phyloP scores from a whole-genome alignment of 2,113 vertebrate species.

The Epinephelus cyanopodus region DNA sequence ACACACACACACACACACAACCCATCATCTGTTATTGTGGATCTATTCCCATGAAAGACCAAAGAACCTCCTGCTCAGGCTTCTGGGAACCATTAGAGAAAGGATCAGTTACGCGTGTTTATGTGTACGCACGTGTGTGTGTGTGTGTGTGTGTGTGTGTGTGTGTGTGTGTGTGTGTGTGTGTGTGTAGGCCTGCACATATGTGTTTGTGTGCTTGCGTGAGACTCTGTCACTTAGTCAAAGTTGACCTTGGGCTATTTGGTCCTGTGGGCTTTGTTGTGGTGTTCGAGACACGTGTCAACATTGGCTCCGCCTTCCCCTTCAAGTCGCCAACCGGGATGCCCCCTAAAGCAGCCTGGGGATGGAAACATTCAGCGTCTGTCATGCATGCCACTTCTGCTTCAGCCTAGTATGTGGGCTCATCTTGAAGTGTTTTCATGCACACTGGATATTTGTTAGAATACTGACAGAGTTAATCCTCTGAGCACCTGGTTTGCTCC shows the following conservation, averaged over 20 bases:
- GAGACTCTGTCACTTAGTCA: slow-evolving; percentile 74
- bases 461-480: slow-evolving; percentile 69
- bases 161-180: slow-evolving; percentile 29
- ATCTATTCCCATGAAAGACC: slow-evolving; percentile 82
- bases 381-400: slow-evolving; percentile 68
- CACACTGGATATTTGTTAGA: slow-evolving; percentile 67
- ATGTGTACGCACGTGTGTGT: slow-evolving; percentile 58
- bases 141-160: slow-evolving; percentile 40
- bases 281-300: slow-evolving; percentile 76
- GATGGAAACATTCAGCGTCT: slow-evolving; percentile 65
- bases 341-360: slow-evolving; percentile 34
- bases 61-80: slow-evolving; percentile 75
- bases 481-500: slow-evolving; percentile 72
- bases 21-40: slow-evolving; percentile 79
- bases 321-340: slow-evolving; percentile 30
- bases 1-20: slow-evolving; percentile 44
- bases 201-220: slow-evolving; percentile 61
- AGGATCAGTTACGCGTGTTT: slow-evolving; percentile 78
- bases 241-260: slow-evolving; percentile 73
- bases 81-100: slow-evolving; percentile 82
- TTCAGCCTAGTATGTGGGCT: slow-evolving; percentile 40
- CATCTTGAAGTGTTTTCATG: slow-evolving; percentile 71
- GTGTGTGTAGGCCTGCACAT: slow-evolving; percentile 25
- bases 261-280: slow-evolving; percentile 76
- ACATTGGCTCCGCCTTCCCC: slow-evolving; percentile 46